These are phyloP conservation scores for Frankliniella intonsa DNA, from an alignment of 2,888 invertebrate species.

Conservation along the genomic window DNA sequence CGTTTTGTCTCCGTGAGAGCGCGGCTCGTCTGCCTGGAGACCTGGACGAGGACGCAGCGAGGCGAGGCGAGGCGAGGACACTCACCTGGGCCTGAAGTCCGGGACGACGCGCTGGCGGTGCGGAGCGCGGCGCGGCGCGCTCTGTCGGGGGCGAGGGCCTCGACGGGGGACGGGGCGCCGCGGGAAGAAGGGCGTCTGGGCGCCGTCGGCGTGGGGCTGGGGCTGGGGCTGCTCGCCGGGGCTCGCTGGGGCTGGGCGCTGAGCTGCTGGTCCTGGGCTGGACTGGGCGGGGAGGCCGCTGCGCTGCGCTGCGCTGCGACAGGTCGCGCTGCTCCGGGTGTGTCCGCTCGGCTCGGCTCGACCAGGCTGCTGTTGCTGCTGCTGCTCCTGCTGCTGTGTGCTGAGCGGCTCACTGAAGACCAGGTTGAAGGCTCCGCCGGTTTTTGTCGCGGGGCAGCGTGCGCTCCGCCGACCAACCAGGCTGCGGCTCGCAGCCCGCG, in stretches of 20 bases:
- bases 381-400: not conserved
- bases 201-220: not conserved
- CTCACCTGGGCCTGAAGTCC: too few species aligned
- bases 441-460: not conserved
- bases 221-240: not conserved
- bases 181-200: too few species aligned
- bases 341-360: too few species aligned
- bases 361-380: not conserved
- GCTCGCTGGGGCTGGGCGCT: not conserved
- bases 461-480: not conserved
- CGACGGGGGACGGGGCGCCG: too few species aligned
- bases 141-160: too few species aligned
- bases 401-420: not conserved
- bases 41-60: too few species aligned
- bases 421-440: not conserved
- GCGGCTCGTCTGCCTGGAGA: too few species aligned
- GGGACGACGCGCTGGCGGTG: too few species aligned
- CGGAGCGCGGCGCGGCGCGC: too few species aligned
- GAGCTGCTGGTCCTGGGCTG: not conserved
- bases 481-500: not conserved
- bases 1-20: too few species aligned
- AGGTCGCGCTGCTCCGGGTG: not conserved
- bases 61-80: too few species aligned
- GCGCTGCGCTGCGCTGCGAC: not conserved
- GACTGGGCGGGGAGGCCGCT: too few species aligned